A percentile compares a stretch with the other conserved stretches of the same genome.
These are phyloP conservation scores for Epinephelus lanceolatus DNA, from an alignment of 2,113 vertebrate species.

Conservation along the genomic window DNA sequence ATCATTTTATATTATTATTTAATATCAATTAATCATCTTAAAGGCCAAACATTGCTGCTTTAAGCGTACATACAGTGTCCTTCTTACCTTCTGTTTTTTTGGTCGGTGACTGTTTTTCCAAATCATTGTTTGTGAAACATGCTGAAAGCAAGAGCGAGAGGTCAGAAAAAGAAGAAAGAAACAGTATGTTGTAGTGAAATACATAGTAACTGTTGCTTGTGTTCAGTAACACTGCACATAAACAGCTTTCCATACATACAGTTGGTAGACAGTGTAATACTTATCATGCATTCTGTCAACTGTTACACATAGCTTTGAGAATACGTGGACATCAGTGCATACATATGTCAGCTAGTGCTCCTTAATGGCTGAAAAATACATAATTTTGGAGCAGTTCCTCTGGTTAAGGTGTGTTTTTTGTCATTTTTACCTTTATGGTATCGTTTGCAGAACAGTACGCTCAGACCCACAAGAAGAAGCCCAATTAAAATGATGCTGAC, in stretches of 20 bases:
- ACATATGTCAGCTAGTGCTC: neutral
- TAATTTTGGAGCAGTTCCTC: neutral
- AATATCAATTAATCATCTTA: neutral
- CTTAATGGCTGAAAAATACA: neutral
- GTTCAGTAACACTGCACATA: neutral
- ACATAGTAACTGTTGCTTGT: neutral
- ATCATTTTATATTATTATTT: no score
- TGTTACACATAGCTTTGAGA: neutral
- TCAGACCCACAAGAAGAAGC: accelerated
- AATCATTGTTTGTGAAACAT: neutral
- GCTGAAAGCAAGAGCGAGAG: conserved; percentile 17
- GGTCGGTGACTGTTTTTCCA: neutral
- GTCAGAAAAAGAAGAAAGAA: neutral
- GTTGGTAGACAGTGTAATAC: neutral
- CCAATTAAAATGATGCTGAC: neutral
- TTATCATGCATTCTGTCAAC: neutral
- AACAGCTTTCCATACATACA: neutral
- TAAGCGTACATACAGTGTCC: neutral
- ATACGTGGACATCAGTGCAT: neutral
- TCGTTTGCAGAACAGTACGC: neutral
- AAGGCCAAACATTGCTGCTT: neutral
- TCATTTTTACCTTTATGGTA: conserved; percentile 31
- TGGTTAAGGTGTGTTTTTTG: neutral
- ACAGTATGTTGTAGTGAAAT: neutral
- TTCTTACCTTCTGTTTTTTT: neutral